Evolutionary conservation across 1,140 invertebrate genomes (phyloP), one percentile per base, ranked within the genome.

Genomic region (Gonatopus flavifemur): DNA sequence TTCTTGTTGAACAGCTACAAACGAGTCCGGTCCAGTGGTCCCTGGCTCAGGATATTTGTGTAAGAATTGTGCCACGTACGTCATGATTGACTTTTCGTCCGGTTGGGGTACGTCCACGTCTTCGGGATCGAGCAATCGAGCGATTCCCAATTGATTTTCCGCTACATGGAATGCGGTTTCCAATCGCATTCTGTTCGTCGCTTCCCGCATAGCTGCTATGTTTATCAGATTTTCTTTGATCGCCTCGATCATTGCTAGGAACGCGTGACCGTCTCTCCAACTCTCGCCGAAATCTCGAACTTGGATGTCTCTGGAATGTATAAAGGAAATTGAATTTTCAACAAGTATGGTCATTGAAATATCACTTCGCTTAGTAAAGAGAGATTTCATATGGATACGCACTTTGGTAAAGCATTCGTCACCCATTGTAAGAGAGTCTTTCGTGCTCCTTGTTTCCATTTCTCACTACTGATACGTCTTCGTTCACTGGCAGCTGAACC

Each of bases 81-180:
- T 99, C 94, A 99, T 98, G 55, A 99, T 93, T 24, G 94, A 98
- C 76, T 95, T 93, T 70, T 99, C 96, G 77, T 99, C 97, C 7
- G 97, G 97, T 68, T 92, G 91, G 12, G 91, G 88, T 10, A 98
- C 94, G 79, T 98, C 94, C 20, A 99, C 94, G 80, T 99, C 97
- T 82, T 96, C 94, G 21, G 95, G 88, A 76, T 98, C 95, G 18
- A 98, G 78, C 9, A 98, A 80, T 61, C 89, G 83, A n/a, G 93
- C 88, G 59, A 98, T 97, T 35, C 94, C 94, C 13, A 99, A 78
- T 67, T 98, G 89, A 38, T 79, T 82, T 77, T 98, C 94, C 30
- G 97, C 97, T 10, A 96, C 86, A 65, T 89, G 86, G 76, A 98
- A 98, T 19, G 96, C 96, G 30, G 91, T 90, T 70, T 98, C 91